Base-by-base conservation (phyloP, 2,113 vertebrate genomes). In the Bufo bufo region DNA sequence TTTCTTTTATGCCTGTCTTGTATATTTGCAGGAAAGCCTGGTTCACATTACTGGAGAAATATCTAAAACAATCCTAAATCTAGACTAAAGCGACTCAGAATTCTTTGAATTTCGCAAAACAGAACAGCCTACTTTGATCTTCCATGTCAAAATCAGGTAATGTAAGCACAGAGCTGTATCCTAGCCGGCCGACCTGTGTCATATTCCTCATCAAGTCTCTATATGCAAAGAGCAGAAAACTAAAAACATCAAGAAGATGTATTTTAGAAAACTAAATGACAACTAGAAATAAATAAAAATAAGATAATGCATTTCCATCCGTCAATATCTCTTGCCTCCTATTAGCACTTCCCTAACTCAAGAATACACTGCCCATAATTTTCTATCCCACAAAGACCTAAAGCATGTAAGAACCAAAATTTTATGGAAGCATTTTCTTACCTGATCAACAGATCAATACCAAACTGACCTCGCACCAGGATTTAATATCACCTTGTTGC, bases 21-120 rank as follows among this genome's bases (percentile, higher is more conserved):
- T 84, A 54, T 84, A 84, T 71, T 50, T 65, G 14, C 7, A 1
- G 63, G 17, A 17, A 82, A 66, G 20, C 59, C 54, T 71, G n/a
- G 63, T 50, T 84, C 54, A 54, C 16, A 71, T 54, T 52, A 71
- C 50, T 54, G 5, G 11, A 84, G 63, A 71, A 84, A 71, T 71
- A 33, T 50, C 33, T 71, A 71, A 71, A 66, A 84, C 49, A 84
- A 54, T 84, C 63, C 71, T 71, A 71, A 54, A 84, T 84, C 82
- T 71, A 43, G 47, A 6, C 17, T 2, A 63, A 45, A 61, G 63
- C 43, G 0, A 12, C 23, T 50, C 50, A 0, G 6, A 82, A 65
- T 84, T 71, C 82, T 84, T 69, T 71, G 82, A 84, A 69, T 84
- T 84, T 50, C 33, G 54, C 13, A 47, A 84, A 84, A 54, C 63